phyloP scores from a whole-genome alignment of 1,140 invertebrate genomes.

The Hypothenemus hampei region DNA sequence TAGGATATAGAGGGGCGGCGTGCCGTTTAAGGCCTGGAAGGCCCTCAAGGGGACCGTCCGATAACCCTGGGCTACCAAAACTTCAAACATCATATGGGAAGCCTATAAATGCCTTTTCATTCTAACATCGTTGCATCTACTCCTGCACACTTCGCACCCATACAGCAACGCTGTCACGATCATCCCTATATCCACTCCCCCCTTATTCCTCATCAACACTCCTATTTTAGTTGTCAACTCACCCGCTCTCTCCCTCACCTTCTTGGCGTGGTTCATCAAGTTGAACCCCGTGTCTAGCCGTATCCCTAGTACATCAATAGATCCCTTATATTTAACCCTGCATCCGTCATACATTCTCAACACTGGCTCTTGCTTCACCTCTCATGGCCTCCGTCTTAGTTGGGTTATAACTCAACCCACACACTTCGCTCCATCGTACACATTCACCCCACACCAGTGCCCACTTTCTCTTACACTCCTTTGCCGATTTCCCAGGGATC shows the following conservation, averaged over 20 bases:
- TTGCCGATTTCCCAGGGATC: constrained; percentile 15
- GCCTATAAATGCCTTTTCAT: neutral
- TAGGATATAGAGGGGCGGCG: neutral
- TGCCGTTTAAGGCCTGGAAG: neutral
- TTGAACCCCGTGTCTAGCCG: neutral
- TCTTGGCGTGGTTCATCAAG: neutral
- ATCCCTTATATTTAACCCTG: no score
- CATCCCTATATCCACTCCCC: neutral
- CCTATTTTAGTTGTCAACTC: neutral
- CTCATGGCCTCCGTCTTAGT: constrained; percentile 26
- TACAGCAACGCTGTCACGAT: neutral
- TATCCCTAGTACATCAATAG: no score
- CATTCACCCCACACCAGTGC: constrained; percentile 1
- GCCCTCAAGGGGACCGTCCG: neutral
- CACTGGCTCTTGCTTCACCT: constrained; percentile 18
- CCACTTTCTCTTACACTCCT: constrained; percentile 15
- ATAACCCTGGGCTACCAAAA: neutral
- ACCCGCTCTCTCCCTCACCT: neutral
- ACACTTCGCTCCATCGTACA: neutral
- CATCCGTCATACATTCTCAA: constrained; percentile 8
- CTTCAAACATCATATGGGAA: neutral
- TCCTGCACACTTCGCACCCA: neutral
- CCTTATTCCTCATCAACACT: neutral
- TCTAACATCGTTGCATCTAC: neutral
- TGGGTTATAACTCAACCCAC: constrained; percentile 20